phyloP scores from a whole-genome alignment of 2,888 invertebrate species.

The Drosophila flavopinicola region DNA sequence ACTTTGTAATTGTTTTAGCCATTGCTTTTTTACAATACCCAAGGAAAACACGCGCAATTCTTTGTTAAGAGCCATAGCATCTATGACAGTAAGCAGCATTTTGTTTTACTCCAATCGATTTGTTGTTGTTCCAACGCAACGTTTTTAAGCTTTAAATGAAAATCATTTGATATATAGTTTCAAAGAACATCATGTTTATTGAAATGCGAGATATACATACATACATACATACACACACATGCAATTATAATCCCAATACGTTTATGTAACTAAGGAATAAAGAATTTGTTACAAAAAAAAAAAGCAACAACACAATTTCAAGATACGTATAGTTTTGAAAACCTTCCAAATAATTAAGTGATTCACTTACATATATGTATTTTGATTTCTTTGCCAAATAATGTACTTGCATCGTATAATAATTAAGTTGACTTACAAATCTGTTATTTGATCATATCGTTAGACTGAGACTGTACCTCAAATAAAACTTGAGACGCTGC shows the following conservation, averaged over 20 bases:
- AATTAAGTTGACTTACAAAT: constrained; percentile 21
- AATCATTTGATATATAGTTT: constrained; percentile 41
- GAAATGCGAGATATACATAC: constrained; percentile 8
- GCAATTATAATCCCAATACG: constrained; percentile 12
- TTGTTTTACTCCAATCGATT: constrained; percentile 16
- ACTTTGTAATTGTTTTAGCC: constrained; percentile 28
- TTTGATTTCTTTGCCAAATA: constrained; percentile 32
- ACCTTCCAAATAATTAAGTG: constrained; percentile 42
- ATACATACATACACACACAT: constrained; percentile 23
- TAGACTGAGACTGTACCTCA: constrained; percentile 27
- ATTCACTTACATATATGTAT: neutral
- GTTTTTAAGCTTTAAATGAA: constrained; percentile 42
- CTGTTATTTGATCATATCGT: constrained; percentile 4
- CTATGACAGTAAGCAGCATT: constrained; percentile 23
- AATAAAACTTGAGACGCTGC: neutral
- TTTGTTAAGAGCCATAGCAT: constrained; percentile 35
- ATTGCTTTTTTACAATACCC: constrained; percentile 16
- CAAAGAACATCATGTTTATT: constrained; percentile 18
- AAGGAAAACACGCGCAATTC: constrained; percentile 37
- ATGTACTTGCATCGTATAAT: constrained; percentile 7
- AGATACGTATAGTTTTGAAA: constrained; percentile 10
- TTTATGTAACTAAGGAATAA: constrained; percentile 33
- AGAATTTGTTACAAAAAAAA: constrained; percentile 26
- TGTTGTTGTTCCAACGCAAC: constrained; percentile 27
- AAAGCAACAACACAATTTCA: constrained; percentile 19